Evolutionary conservation across 1,140 invertebrate species (phyloP), one percentile per base, ranked within the genome.

Genomic region (Drosophila bocqueti): DNA sequence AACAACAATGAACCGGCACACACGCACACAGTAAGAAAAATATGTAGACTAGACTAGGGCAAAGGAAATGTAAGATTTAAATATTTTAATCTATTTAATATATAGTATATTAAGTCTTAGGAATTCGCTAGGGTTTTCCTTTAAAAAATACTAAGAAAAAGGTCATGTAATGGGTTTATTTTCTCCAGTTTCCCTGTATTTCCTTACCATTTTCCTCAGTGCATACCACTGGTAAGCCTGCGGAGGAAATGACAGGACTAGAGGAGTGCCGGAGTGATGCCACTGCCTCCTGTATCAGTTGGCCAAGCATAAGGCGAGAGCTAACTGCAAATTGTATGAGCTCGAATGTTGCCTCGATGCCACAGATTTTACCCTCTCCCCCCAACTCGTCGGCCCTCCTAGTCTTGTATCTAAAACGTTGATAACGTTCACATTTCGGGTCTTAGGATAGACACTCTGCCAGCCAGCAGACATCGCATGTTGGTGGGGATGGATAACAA

Each of bases 311-410:
- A 76, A 81, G 84, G 74, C 82, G 66, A 79, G 46, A 72, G 69
- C 84, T 84, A 84, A 84, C 84, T 87, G 84, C 84, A 89, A 89
- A 87, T 89, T 87, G 84, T 87, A 78, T 83, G 73, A 81, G 81
- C 81, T 65, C 36, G 59, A 83, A 89, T 89, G 84, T 84, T 78
- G 84, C 84, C 69, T 89, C 49, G 43, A 43, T 63, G 40, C 69
- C 73, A 52, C 50, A 73, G 65, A 72, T 46, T 60, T 42, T 49
- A 38, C 36, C 47, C 43, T 50, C 46, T 21, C 11, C 5, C 21
- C 36, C n/a, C 1, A 5, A 6, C 16, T 13, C 13, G 11, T 29
- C 24, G 13, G 31, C 40, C 24, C n/a, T 55, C 29, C 38, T 81
- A 60, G 65, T 63, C 64, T 77, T 86, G 76, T 83, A 64, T 68